Evolutionary conservation across 2,888 invertebrate species (phyloP).

Genomic region (Drosophila ezoana): DNA sequence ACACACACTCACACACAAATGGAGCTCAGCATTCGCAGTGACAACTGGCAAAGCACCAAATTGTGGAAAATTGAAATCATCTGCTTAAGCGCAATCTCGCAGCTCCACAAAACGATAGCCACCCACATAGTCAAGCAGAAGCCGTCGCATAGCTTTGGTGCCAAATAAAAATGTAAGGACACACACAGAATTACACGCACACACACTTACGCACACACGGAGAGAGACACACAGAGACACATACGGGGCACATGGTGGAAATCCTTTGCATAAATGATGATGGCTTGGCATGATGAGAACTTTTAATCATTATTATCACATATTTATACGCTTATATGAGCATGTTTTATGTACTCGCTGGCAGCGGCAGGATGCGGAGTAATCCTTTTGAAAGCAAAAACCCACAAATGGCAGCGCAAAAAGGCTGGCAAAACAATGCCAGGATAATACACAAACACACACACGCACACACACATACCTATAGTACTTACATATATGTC

Average conservation of each 20-base stretch:
- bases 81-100: constrained; percentile 52
- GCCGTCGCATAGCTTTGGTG: constrained; percentile 57
- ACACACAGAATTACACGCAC: constrained; percentile 22
- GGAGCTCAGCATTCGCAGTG: constrained; percentile 23
- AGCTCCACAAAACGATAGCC: constrained; percentile 21
- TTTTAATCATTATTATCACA: constrained; percentile 84
- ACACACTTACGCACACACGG: constrained; percentile 4
- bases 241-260: constrained; percentile 45
- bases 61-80: constrained; percentile 71
- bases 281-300: constrained; percentile 77
- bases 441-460: constrained; percentile 44
- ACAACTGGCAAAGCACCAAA: constrained; percentile 52
- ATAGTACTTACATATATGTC: constrained; percentile 40
- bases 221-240: background rate
- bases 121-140: constrained; percentile 45
- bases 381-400: constrained; percentile 81
- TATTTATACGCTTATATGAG: constrained; percentile 83
- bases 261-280: constrained; percentile 82
- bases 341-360: constrained; percentile 83
- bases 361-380: constrained; percentile 47
- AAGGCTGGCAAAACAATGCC: constrained; percentile 63
- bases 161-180: constrained; percentile 78
- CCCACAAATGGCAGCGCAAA: constrained; percentile 83
- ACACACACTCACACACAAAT: constrained; percentile 12
- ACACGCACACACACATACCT: constrained; percentile 17